Evolutionary conservation across 2,888 invertebrate species (phyloP).

Genomic region (Caenorhabditis sp.): DNA sequence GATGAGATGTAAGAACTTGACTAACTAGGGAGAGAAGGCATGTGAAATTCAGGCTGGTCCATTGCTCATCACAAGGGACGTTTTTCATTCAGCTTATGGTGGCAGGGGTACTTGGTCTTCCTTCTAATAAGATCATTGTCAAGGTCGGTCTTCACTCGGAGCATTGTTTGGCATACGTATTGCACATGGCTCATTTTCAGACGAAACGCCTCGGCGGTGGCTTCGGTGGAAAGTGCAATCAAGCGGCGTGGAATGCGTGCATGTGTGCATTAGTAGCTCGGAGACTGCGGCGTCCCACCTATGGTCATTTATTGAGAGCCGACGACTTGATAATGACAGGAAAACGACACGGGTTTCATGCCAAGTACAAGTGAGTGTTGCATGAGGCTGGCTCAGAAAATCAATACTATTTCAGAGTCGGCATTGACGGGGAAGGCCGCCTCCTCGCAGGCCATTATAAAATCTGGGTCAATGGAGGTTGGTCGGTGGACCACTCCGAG

Average conservation of each 20-base stretch:
- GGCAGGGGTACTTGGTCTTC: slow-evolving; percentile 62
- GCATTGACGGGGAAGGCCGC: slow-evolving; percentile 87
- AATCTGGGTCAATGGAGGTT: slow-evolving; percentile 91
- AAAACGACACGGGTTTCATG: slow-evolving; percentile 91
- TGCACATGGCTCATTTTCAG: too few species aligned
- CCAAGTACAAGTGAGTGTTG: slow-evolving; percentile 87
- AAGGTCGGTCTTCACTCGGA: slow-evolving; percentile 67
- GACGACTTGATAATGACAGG: slow-evolving; percentile 95
- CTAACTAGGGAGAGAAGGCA: not conserved
- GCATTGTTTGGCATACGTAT: too few species aligned
- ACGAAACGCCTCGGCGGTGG: slow-evolving; percentile 77
- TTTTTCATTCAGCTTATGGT: slow-evolving; percentile 71
- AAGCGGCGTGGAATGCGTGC: slow-evolving; percentile 62
- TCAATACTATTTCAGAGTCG: slow-evolving; percentile 66
- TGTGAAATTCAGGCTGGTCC: slow-evolving; percentile 87
- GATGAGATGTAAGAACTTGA: slow-evolving; percentile 87
- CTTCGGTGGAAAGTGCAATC: slow-evolving; percentile 77
- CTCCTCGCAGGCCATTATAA: slow-evolving; percentile 88
- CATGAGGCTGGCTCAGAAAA: not conserved
- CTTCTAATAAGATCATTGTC: slow-evolving; percentile 72
- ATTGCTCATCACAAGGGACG: slow-evolving; percentile 88
- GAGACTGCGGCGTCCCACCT: slow-evolving; percentile 87
- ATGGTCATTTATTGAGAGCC: slow-evolving; percentile 93
- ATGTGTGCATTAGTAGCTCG: slow-evolving; percentile 60
- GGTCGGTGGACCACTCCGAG: slow-evolving; percentile 89